These are phyloP conservation scores for Ceryle rudis DNA, from an alignment of 2,797 vertebrate genomes.

Conservation along the genomic window DNA sequence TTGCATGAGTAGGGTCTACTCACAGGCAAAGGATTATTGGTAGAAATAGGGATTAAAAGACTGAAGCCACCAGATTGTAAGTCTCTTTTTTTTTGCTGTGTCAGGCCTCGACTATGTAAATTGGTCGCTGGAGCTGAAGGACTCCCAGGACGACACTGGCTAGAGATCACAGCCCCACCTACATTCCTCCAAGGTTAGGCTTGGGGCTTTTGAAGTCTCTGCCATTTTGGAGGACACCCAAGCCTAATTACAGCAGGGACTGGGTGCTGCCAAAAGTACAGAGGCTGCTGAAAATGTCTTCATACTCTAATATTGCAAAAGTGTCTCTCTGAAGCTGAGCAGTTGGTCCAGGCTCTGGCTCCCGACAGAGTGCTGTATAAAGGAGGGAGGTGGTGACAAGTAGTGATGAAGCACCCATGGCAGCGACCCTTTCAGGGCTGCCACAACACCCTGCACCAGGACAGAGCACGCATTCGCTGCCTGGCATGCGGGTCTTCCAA, in stretches of 20 bases:
- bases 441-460: neutral
- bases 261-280: constrained; percentile 6
- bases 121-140: neutral
- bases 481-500: neutral
- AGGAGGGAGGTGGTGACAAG: neutral
- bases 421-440: neutral
- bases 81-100: neutral
- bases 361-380: neutral
- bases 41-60: neutral
- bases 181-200: neutral
- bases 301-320: neutral
- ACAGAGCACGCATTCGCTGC: neutral
- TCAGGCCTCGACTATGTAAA: neutral
- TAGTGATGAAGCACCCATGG: neutral
- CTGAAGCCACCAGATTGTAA: neutral
- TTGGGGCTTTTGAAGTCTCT: constrained; percentile 6
- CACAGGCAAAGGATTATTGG: neutral
- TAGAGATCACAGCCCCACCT: neutral
- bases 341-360: neutral
- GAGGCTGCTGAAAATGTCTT: constrained; percentile 2
- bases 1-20: neutral
- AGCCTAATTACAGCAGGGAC: neutral
- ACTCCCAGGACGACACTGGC: neutral
- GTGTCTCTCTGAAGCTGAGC: neutral
- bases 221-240: constrained; percentile 14